A percentile compares a stretch with the other conserved stretches of the same genome.
phyloP scores from a whole-genome alignment of 2,888 invertebrate species.

The Sericinus montela region DNA sequence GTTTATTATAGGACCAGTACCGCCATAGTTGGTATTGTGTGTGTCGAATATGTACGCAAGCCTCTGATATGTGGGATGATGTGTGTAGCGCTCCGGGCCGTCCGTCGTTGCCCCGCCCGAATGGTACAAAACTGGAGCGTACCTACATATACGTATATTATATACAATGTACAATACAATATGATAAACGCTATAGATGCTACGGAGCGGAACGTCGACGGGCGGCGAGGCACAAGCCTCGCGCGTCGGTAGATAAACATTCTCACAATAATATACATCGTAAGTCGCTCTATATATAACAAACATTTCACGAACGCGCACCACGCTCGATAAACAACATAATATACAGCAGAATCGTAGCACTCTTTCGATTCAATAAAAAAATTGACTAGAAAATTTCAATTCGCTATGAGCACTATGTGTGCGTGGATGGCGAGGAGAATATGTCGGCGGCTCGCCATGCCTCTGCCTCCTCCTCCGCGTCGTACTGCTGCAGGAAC shows the following conservation, averaged over 20 bases:
- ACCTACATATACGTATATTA: conserved; percentile 70
- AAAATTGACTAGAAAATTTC: conserved; percentile 78
- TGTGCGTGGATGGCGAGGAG: conserved; percentile 68
- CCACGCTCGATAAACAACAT: conserved; percentile 66
- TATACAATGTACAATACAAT: conserved; percentile 76
- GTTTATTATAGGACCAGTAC: background rate
- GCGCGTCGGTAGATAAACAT: conserved; percentile 65
- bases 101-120: conserved; percentile 49
- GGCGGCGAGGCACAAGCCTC: conserved; percentile 50
- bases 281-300: conserved; percentile 76
- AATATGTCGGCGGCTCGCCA: conserved; percentile 72
- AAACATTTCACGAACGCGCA: conserved; percentile 65
- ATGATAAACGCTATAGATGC: conserved; percentile 63
- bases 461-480: conserved; percentile 70
- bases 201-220: conserved; percentile 58
- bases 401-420: conserved; percentile 73
- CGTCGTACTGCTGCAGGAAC: conserved; percentile 78
- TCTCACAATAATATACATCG: conserved; percentile 76
- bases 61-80: conserved; percentile 76
- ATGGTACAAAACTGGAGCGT: conserved; percentile 65
- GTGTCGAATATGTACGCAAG: conserved; percentile 61
- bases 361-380: conserved; percentile 74
- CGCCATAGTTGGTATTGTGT: conserved; percentile 18
- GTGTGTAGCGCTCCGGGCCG: conserved; percentile 65
- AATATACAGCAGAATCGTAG: conserved; percentile 75